Evolutionary conservation across 1,140 invertebrate genomes (phyloP).

Genomic region (Luehdorfia chinensis): DNA sequence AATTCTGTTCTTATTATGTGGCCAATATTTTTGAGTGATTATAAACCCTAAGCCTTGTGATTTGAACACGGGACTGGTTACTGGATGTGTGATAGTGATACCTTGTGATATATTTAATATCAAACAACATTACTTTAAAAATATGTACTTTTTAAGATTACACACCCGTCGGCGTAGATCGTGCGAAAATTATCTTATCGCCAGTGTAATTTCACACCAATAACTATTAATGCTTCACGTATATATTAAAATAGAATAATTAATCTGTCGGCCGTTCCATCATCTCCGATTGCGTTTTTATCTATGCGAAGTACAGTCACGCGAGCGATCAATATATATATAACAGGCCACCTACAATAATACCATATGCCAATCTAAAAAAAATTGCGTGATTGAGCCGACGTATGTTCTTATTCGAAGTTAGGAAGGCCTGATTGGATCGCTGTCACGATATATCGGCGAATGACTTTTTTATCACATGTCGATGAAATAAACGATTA

Average conservation of each 20-base stretch:
- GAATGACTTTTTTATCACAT: not conserved
- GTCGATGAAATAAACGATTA: not conserved
- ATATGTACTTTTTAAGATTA: no score
- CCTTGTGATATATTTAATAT: no score
- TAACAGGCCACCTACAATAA: not conserved
- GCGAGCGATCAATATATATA: not conserved
- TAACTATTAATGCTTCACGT: no score
- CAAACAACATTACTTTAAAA: no score
- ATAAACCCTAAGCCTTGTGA: no score
- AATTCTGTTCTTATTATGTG: no score
- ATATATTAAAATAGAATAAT: not conserved
- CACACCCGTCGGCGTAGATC: no score
- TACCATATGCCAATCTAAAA: not conserved
- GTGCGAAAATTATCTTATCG: not conserved
- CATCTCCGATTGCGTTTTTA: not conserved
- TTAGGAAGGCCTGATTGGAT: not conserved
- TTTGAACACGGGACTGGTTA: no score
- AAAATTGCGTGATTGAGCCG: not conserved
- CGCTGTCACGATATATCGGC: not conserved
- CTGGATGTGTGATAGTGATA: no score
- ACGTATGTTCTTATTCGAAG: not conserved
- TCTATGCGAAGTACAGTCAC: not conserved
- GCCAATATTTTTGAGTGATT: no score
- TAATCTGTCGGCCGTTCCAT: not conserved
- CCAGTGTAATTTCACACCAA: no score